phyloP scores from a whole-genome alignment of 37 sponge, comb jelly and placozoan species.

The Mnemiopsis leidyi region DNA sequence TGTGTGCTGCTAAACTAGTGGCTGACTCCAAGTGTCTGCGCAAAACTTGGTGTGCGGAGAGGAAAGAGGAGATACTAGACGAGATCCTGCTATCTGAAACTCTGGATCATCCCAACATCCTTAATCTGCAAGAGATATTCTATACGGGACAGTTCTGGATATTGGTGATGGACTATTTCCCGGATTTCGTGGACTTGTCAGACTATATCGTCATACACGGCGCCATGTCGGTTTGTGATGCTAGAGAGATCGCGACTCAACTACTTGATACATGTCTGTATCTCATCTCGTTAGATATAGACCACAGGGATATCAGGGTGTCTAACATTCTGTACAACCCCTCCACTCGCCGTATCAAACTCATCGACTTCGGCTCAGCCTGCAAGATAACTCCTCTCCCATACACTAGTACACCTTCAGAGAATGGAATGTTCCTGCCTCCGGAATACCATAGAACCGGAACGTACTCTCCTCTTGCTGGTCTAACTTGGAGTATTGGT shows the following conservation, averaged over 20 bases:
- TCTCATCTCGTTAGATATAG: neutral
- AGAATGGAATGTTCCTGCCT: too few relatives aligned
- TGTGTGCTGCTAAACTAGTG: neutral
- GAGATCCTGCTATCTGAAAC: slow-evolving; percentile 4
- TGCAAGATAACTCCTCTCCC: too few relatives aligned
- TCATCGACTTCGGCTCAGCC: slow-evolving; percentile 24
- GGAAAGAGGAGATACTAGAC: neutral
- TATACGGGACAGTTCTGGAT: neutral
- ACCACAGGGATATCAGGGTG: slow-evolving; percentile 9
- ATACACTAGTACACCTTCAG: too few relatives aligned
- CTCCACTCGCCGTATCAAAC: neutral
- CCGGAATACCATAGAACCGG: too few relatives aligned
- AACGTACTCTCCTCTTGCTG: too few relatives aligned
- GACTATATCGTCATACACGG: neutral
- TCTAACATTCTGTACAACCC: neutral
- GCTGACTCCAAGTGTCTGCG: neutral
- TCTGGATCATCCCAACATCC: neutral
- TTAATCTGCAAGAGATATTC: neutral
- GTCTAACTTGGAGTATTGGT: too few relatives aligned
- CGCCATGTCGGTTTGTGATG: neutral
- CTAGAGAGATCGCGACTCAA: neutral
- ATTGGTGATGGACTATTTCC: neutral
- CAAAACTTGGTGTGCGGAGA: neutral
- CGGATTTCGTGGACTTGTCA: neutral
- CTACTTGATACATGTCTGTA: neutral